A percentile compares a stretch with the other conserved stretches of the same genome.
Conservation (phyloP, 2,888 invertebrate species). For the Helobdella robusta region DNA sequence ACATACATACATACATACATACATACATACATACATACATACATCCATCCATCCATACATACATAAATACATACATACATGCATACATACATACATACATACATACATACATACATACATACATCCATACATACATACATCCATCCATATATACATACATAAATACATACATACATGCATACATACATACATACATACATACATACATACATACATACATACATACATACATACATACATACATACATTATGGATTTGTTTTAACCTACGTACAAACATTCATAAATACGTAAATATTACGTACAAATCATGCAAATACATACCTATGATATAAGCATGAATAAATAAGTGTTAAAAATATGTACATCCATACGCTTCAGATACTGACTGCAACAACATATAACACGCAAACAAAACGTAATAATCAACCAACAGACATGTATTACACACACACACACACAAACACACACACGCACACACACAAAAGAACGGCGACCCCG, state of each 20-base stretch:
- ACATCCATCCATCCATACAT: neutral
- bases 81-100: conserved; percentile 2
- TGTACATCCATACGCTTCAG: no score
- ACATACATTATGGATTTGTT: no score
- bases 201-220: conserved; percentile 2
- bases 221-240: conserved; percentile 10
- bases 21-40: conserved; percentile 2
- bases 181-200: conserved; percentile 2
- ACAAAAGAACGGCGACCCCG: neutral
- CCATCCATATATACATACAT: neutral
- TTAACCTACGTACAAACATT: conserved; percentile 1
- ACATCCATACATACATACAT: neutral
- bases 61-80: neutral
- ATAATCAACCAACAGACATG: neutral
- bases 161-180: neutral
- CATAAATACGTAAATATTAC: conserved; percentile 10
- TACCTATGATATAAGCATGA: no score
- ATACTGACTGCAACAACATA: no score
- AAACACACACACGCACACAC: neutral
- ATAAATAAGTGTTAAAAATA: no score
- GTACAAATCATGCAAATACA: no score
- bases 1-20: conserved; percentile 2
- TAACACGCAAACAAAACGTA: no score
- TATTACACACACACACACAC: neutral
- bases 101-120: conserved; percentile 2